Evolutionary conservation across 92 coral and sea anemone species (phyloP), one percentile per base, ranked within the genome.

Genomic region (Siderastrea radians): DNA sequence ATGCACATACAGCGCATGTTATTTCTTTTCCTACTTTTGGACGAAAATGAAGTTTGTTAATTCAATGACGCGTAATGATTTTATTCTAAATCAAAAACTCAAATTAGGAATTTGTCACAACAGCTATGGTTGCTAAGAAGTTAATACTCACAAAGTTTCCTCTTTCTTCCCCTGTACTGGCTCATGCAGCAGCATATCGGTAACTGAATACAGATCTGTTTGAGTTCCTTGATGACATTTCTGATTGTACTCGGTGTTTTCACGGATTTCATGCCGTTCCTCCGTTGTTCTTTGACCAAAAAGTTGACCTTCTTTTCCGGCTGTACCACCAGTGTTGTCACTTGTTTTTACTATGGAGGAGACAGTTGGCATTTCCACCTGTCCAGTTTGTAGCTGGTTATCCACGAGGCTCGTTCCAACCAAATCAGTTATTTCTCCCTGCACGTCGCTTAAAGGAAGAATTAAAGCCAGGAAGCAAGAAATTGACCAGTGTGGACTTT

Each of bases 381-480:
- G 43, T 19, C 55, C 79, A 26, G 62, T 15, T 58, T 75, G 79
- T 17, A 55, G 61, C 61, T 55, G 61, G 61, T 14, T 55, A 3
- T 55, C 61, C 0, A 55, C 8, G 12, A 14, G 12, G 61, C 61
- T 55, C 61, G 61, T 55, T 55, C 73, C 73, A 68, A 7, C 73
- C 49, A 68, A 68, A 46, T 10, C 73, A 26, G 9, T 26, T 3
- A 72, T 72, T 2, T 72, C 77, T 14, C 53, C 38, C 70, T 78
- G 83, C 55, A 79, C 1, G 26, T 79, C 72, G 13, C 14, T 79
- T 2, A 79, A 26, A 9, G 86, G 86, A 48, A 68, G 49, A 7
- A 82, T 61, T 46, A 82, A 51, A 54, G 86, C 76, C 66, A 82
- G 67, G 50, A 66, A 82, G 53, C 79, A 82, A 7, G 75, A 68